phyloP scores from a whole-genome alignment of 37 sponge, comb jelly and placozoan genomes.

The Tethya wilhelma region DNA sequence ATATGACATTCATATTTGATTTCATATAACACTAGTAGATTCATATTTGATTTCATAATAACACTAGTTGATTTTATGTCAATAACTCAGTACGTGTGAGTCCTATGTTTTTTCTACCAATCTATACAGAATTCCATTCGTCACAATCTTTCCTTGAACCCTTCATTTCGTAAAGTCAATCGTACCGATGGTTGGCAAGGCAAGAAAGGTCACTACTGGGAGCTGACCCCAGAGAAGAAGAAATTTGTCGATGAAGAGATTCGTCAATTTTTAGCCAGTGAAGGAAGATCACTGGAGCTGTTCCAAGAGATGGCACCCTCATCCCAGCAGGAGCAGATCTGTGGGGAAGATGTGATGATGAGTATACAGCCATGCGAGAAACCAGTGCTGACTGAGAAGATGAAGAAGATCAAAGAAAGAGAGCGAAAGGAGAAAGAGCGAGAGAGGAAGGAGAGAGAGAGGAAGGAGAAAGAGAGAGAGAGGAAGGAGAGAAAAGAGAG shows the following conservation, averaged over 20 bases:
- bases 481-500: too few relatives aligned
- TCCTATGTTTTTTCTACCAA: background rate
- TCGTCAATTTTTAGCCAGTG: slow-evolving; percentile 1
- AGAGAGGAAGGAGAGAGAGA: too few relatives aligned
- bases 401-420: too few relatives aligned
- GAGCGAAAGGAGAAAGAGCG: too few relatives aligned
- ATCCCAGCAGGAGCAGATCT: background rate
- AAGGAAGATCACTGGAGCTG: slow-evolving; percentile 14
- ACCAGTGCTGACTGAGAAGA: too few relatives aligned
- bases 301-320: background rate
- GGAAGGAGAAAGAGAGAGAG: too few relatives aligned
- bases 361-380: too few relatives aligned
- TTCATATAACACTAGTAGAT: background rate
- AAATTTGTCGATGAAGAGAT: slow-evolving; percentile 40
- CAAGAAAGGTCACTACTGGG: slow-evolving; percentile 65
- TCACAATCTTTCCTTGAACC: slow-evolving; percentile 80
- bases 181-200: slow-evolving; percentile 41
- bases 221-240: slow-evolving; percentile 33
- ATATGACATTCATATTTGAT: background rate
- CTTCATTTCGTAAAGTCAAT: slow-evolving; percentile 60
- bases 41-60: background rate
- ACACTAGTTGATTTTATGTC: too few relatives aligned
- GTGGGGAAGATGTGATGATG: too few relatives aligned
- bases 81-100: background rate
- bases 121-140: slow-evolving; percentile 72